These are phyloP conservation scores for Mesorhabditis sp. DNA, from an alignment of 2,888 invertebrate genomes.

Conservation along the genomic window DNA sequence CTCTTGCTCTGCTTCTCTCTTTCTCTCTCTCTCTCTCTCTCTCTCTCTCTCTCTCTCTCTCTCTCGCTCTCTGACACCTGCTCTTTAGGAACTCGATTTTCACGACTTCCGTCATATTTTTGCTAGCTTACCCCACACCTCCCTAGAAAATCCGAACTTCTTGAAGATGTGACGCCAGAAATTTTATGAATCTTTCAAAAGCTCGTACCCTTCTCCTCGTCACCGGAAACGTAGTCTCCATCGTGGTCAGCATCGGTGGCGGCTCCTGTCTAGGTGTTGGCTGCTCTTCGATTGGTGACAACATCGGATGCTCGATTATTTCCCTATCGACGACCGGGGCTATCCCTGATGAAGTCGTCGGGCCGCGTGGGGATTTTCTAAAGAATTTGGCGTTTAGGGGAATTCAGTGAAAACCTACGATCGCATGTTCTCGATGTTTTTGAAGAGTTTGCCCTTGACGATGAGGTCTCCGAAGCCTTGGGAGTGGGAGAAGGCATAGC, in stretches of 20 bases:
- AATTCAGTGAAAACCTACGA: background rate
- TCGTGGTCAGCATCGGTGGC: background rate
- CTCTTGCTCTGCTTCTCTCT: too few species aligned
- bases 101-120: background rate
- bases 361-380: background rate
- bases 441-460: conserved; percentile 65
- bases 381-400: background rate
- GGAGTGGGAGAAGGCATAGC: conserved; percentile 97
- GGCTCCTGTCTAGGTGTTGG: background rate
- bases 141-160: background rate
- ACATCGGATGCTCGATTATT: background rate
- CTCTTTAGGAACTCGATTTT: background rate
- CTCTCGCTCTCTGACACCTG: background rate
- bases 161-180: background rate
- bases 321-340: conserved; percentile 1
- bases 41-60: too few species aligned
- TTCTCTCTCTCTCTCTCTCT: too few species aligned
- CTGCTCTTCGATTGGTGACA: background rate
- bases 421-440: conserved; percentile 37
- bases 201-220: background rate
- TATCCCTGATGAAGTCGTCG: background rate
- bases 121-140: background rate
- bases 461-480: conserved; percentile 94
- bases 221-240: background rate
- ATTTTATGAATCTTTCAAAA: background rate